Evolutionary conservation across 2,888 invertebrate species (phyloP), one percentile per base, ranked within the genome.

Genomic region (Halictus ligatus): DNA sequence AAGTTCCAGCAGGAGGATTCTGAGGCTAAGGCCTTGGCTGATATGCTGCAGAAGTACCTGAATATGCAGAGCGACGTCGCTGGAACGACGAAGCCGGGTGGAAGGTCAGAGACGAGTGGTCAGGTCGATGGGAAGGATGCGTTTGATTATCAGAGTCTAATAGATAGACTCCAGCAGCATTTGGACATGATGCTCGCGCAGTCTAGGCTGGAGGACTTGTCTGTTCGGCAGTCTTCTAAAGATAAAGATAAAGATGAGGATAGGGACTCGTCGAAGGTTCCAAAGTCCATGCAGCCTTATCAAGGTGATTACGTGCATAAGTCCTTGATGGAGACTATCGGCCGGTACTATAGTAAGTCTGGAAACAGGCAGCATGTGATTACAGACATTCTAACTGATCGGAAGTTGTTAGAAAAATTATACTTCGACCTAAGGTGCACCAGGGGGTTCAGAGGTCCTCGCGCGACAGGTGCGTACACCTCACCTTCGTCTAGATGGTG

Each of bases 341-440:
- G 97, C 89, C 96, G 97, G 87, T 97, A 97, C 92, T 97, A 97
- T 93, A 96, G 96, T 88, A 96, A 97, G 89, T 96, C 97, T 21
- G 95, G 96, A 0, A 97, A 96, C 92, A 96, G 97, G 82, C 97
- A 97, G 88, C 96, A 96, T 94, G 97, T 97, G 82, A 97, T 98
- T 90, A 97, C 97, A 78, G 97, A 97, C 92, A 96, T 98, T 77
- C 95, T 98, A 78, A 97, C 97, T 15, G 97, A 98, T 94, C 96
- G 97, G 91, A 97, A 97, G 92, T 96, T 97, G 46, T 95, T 98
- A 78, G 97, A 97, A 94, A 97, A 96, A 94, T 95, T 97, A 50
- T 97, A 97, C 93, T 97, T 97, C 93, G 97, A 97, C 92, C 95
- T 97, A 89, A 96, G 97, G 88, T 97, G 97, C 92, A 96, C 97